Percentiles rank a stretch among this genome's conserved stretches.
Conservation (phyloP, 2,888 invertebrate species). For the Amiota minor region DNA sequence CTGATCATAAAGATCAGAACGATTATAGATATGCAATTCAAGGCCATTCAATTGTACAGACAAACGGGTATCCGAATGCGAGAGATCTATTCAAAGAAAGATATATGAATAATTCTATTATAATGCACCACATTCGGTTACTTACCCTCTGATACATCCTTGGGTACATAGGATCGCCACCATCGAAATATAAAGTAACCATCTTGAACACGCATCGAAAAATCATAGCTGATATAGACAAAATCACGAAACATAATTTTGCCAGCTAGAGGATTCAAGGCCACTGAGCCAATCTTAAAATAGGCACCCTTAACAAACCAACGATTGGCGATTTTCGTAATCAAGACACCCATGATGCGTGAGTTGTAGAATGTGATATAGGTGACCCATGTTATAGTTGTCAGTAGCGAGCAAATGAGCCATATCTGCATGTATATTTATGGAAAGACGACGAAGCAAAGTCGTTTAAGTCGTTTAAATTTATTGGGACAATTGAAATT, state of each 20-base stretch:
- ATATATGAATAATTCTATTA: not conserved
- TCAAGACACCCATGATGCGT: conserved; percentile 89
- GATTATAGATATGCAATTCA: conserved; percentile 95
- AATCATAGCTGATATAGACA: conserved; percentile 94
- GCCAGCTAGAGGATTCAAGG: conserved; percentile 95
- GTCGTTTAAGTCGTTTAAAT: too few relatives aligned
- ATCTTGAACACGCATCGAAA: conserved; percentile 93
- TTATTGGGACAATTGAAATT: too few relatives aligned
- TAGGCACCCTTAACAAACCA: conserved; percentile 90
- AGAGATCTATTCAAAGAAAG: conserved; percentile 81
- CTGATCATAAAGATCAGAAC: conserved; percentile 88
- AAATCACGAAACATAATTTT: conserved; percentile 99
- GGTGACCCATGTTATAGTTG: conserved; percentile 91
- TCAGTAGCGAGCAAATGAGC: conserved; percentile 85
- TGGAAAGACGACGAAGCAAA: too few relatives aligned
- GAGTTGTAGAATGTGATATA: conserved; percentile 97
- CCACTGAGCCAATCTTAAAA: conserved; percentile 94
- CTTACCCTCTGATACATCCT: conserved; percentile 94
- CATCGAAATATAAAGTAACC: conserved; percentile 98
- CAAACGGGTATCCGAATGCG: conserved; percentile 93
- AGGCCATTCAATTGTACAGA: conserved; percentile 94
- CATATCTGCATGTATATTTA: conserved; percentile 74
- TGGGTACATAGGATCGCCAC: conserved; percentile 97
- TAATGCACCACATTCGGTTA: not conserved
- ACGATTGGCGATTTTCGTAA: conserved; percentile 90